These are phyloP conservation scores for Aphelenchoides besseyi DNA, from an alignment of 1,140 invertebrate species.

Conservation along the genomic window DNA sequence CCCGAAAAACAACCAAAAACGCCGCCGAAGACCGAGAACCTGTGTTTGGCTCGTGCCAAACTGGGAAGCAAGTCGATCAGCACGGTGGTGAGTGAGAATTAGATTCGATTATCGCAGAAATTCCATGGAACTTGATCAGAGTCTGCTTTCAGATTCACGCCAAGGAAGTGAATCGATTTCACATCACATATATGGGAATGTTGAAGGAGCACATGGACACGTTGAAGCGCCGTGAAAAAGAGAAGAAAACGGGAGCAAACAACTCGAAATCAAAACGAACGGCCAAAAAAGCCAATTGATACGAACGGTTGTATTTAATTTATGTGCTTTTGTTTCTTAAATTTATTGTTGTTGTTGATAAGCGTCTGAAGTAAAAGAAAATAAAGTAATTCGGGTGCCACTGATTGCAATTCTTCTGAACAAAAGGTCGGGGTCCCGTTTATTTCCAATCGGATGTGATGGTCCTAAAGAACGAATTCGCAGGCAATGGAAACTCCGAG, in stretches of 20 bases:
- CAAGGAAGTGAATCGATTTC: constrained; percentile 16
- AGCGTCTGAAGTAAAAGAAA: too few relatives aligned
- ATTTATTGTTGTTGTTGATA: too few relatives aligned
- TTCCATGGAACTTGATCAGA: background rate
- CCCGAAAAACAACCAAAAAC: constrained; percentile 4
- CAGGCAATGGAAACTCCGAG: too few relatives aligned
- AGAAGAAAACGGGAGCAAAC: background rate
- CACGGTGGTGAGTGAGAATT: constrained; percentile 1
- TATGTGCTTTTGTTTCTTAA: background rate
- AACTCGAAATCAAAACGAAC: background rate
- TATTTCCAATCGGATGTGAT: too few relatives aligned
- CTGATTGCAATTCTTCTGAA: too few relatives aligned
- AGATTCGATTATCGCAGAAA: background rate
- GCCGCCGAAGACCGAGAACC: constrained; percentile 5
- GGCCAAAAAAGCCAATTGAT: background rate
- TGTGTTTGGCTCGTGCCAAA: constrained; percentile 9
- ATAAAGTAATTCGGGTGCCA: too few relatives aligned
- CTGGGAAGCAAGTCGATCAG: background rate
- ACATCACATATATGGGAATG: constrained; percentile 11
- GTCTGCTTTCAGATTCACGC: background rate
- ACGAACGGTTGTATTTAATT: background rate
- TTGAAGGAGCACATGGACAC: constrained; percentile 15
- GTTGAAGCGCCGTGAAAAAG: background rate
- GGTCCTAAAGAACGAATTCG: too few relatives aligned
- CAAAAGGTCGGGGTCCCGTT: too few relatives aligned